Evolutionary conservation across 2,888 invertebrate genomes (phyloP).

Genomic region (Conomelus anceps): DNA sequence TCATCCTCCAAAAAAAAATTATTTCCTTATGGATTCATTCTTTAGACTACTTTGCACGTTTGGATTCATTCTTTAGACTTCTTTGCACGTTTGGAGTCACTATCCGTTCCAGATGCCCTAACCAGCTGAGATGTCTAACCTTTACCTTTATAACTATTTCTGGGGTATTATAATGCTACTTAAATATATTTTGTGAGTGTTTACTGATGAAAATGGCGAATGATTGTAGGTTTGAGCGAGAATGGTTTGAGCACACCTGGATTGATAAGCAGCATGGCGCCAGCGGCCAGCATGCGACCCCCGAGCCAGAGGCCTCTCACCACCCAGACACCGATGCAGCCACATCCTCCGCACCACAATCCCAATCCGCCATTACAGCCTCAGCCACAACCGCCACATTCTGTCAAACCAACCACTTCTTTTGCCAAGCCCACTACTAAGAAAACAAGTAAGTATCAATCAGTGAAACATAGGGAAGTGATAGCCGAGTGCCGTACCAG

Average conservation of each 20-base stretch:
- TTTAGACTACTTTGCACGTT: no score
- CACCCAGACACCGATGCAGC: constrained; percentile 44
- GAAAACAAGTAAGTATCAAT: constrained; percentile 47
- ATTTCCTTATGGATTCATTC: no score
- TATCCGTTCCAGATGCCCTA: no score
- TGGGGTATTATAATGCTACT: no score
- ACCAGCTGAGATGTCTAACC: no score
- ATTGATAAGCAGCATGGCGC: constrained; percentile 19
- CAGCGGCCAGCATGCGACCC: constrained; percentile 42
- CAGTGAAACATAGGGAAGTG: no score
- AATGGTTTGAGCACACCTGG: constrained; percentile 20
- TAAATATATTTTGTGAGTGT: background rate
- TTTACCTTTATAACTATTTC: no score
- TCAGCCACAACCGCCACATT: constrained; percentile 33
- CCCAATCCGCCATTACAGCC: constrained; percentile 42
- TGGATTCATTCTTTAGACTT: no score
- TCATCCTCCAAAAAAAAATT: no score
- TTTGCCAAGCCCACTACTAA: constrained; percentile 58
- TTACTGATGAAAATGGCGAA: background rate
- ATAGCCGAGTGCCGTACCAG: no score
- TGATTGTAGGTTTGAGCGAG: background rate
- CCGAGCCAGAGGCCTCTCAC: constrained; percentile 49
- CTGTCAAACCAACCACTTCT: constrained; percentile 46
- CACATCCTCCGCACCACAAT: constrained; percentile 45
- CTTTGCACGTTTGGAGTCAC: no score